Percentiles rank a stretch among this genome's conserved stretches.
phyloP scores from a whole-genome alignment of 2,888 invertebrate species.

The Apamea crenata region DNA sequence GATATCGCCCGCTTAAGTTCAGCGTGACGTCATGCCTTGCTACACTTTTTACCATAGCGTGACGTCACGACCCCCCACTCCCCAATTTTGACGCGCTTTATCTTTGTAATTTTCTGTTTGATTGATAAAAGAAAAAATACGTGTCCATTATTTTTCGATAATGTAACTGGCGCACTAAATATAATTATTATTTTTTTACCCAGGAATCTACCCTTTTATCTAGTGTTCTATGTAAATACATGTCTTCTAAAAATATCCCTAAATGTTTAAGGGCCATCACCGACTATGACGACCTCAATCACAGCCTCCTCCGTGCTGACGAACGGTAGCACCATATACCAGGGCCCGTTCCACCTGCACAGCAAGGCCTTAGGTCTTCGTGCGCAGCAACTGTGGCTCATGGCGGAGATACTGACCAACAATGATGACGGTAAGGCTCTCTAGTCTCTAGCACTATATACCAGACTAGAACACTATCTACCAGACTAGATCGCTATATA shows the following conservation, averaged over 20 bases:
- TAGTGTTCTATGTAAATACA: neutral
- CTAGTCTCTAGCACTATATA: neutral
- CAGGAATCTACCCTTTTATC: no score
- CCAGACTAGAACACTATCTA: neutral
- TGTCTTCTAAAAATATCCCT: neutral
- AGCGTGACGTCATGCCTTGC: no score
- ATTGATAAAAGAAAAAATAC: no score
- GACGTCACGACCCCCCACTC: no score
- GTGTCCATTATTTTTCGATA: no score
- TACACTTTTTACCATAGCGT: no score
- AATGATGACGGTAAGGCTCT: slow-evolving; percentile 93
- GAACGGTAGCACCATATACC: slow-evolving; percentile 92
- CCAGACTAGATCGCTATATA: neutral
- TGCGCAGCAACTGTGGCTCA: slow-evolving; percentile 98
- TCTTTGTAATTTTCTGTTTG: no score
- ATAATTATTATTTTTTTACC: no score
- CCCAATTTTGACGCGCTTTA: no score
- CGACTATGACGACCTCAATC: slow-evolving; percentile 93
- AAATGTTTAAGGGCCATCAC: slow-evolving; percentile 92
- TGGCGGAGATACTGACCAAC: slow-evolving; percentile 95
- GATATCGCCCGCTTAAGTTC: no score
- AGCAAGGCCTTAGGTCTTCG: slow-evolving; percentile 96
- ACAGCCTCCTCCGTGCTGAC: slow-evolving; percentile 90
- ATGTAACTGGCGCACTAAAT: no score
- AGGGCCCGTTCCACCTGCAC: slow-evolving; percentile 96